Evolutionary conservation across 2,113 vertebrate species (phyloP).

Genomic region (Nibea albiflora): DNA sequence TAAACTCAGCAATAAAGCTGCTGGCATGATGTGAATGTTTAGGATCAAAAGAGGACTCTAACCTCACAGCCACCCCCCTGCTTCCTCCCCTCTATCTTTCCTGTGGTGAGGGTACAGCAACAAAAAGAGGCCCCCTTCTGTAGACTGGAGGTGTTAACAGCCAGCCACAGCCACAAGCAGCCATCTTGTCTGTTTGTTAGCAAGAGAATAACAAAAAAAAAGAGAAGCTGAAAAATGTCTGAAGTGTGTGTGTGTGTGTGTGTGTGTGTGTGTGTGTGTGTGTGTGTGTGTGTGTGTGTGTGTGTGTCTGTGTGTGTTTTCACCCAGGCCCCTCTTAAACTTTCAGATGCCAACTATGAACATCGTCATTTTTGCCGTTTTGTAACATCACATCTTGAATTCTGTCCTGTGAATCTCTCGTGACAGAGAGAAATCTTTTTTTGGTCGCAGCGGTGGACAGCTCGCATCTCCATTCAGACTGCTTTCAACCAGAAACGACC

Average conservation of each 20-base stretch:
- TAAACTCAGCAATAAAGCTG: conserved; percentile 48
- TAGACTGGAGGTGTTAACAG: conserved; percentile 73
- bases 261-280: background rate
- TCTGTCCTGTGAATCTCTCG: background rate
- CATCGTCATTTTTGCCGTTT: background rate
- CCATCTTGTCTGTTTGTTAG: conserved; percentile 73
- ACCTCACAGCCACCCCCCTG: conserved; percentile 15
- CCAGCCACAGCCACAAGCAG: conserved; percentile 48
- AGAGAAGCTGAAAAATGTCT: background rate
- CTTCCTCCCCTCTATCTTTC: conserved; percentile 3
- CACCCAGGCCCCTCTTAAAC: background rate
- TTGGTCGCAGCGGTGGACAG: conserved; percentile 9
- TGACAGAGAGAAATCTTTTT: background rate
- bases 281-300: background rate
- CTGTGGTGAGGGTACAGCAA: conserved; percentile 57
- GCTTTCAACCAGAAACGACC: background rate
- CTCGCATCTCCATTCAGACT: conserved; percentile 22
- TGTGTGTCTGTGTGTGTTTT: too few relatives aligned
- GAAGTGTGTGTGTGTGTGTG: background rate
- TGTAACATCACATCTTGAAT: conserved; percentile 11
- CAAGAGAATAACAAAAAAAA: conserved; percentile 25
- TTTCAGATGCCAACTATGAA: background rate
- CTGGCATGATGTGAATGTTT: conserved; percentile 38
- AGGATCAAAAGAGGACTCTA: conserved; percentile 45
- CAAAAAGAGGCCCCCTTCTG: conserved; percentile 69